Percentiles rank a stretch among this genome's conserved stretches.
phyloP scores from a whole-genome alignment of 1,140 invertebrate species.

The Papilio polyxenes region DNA sequence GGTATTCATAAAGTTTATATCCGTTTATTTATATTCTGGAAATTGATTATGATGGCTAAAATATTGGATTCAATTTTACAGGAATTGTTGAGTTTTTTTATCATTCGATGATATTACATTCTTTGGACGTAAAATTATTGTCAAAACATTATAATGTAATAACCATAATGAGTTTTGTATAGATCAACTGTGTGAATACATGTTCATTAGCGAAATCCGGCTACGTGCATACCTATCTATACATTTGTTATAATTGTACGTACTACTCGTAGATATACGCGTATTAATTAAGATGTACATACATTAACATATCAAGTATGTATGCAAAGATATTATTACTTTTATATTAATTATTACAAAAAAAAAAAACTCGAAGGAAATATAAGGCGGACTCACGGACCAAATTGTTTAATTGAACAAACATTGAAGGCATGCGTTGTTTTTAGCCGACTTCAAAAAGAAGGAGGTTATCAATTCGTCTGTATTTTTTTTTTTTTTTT shows the following conservation, averaged over 20 bases:
- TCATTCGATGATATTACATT: not conserved
- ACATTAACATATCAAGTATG: too few species aligned
- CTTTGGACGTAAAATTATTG: not conserved
- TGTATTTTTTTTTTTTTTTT: too few species aligned
- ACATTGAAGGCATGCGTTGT: too few species aligned
- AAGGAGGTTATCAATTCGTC: too few species aligned
- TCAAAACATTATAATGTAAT: not conserved
- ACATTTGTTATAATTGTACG: not conserved
- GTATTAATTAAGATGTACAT: not conserved
- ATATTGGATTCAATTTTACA: not conserved
- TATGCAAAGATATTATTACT: too few species aligned
- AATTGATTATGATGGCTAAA: not conserved
- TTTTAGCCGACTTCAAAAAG: too few species aligned
- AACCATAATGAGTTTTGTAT: not conserved
- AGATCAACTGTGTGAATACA: constrained; percentile 1
- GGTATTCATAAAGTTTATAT: not conserved
- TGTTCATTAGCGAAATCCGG: not conserved
- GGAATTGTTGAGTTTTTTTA: not conserved
- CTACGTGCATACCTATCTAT: not conserved
- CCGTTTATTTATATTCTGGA: not conserved
- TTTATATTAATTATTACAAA: too few species aligned
- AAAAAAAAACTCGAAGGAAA: too few species aligned
- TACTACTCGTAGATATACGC: too few species aligned
- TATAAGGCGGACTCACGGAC: too few species aligned
- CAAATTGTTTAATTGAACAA: too few species aligned